Conservation (phyloP, 1,140 invertebrate genomes). For the Trichonephila clavipes region DNA sequence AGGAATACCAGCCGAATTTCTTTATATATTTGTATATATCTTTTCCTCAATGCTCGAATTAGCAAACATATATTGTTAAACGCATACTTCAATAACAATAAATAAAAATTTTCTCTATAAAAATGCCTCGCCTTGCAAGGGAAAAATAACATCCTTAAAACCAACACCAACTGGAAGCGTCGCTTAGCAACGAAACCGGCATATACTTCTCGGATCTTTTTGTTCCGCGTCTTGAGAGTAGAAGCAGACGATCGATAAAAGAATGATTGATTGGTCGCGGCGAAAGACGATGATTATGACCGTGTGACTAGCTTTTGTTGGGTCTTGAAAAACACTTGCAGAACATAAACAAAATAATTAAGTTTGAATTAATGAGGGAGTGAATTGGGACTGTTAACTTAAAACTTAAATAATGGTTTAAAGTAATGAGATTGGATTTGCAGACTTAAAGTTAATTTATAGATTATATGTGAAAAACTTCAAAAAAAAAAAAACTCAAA, state of each 20-base stretch:
- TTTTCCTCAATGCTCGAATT: too few species aligned
- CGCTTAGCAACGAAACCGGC: slow-evolving; percentile 65
- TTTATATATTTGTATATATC: too few species aligned
- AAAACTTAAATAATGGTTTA: too few species aligned
- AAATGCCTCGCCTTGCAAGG: neutral
- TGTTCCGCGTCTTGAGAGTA: slow-evolving; percentile 66
- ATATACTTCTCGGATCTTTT: slow-evolving; percentile 66
- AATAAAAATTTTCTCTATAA: neutral
- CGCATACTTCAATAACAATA: neutral
- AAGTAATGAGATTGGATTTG: too few species aligned
- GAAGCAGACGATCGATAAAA: slow-evolving; percentile 55
- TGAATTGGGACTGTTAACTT: too few species aligned
- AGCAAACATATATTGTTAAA: neutral
- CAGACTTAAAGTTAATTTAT: too few species aligned
- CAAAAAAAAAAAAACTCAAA: too few species aligned
- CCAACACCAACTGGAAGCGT: slow-evolving; percentile 31
- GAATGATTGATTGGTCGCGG: slow-evolving; percentile 67
- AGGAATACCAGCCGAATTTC: too few species aligned
- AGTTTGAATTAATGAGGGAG: neutral
- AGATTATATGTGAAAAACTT: too few species aligned
- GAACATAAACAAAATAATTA: neutral
- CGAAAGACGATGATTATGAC: slow-evolving; percentile 42
- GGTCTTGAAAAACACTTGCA: neutral
- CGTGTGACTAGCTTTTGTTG: slow-evolving; percentile 25
- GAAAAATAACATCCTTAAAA: slow-evolving; percentile 6